Conservation (phyloP, 2,113 vertebrate species). For the Apistogramma diplotaenia region DNA sequence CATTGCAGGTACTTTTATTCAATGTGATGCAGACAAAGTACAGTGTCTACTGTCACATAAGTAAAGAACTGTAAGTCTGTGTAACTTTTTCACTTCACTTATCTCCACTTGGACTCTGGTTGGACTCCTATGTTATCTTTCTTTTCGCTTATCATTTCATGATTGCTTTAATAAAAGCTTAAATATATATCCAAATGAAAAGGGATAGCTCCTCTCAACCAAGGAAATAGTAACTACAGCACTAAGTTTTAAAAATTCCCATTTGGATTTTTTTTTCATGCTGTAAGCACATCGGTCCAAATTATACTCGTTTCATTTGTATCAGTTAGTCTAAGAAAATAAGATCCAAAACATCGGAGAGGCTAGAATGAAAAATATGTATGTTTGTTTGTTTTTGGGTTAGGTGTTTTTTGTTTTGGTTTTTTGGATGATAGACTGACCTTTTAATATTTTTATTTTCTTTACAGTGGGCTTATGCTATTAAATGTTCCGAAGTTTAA, state of each 20-base stretch:
- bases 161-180: background rate
- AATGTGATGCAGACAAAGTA: background rate
- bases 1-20: background rate
- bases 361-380: background rate
- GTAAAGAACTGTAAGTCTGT: background rate
- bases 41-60: background rate
- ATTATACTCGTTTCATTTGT: background rate
- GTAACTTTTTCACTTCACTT: background rate
- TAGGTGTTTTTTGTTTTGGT: too few relatives aligned
- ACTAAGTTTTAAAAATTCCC: background rate
- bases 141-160: background rate
- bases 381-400: background rate
- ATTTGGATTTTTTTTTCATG: background rate
- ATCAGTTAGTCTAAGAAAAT: background rate
- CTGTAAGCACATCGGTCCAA: background rate
- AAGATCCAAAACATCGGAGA: background rate
- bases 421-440: too few relatives aligned
- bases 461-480: too few relatives aligned
- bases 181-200: background rate
- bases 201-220: background rate
- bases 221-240: background rate
- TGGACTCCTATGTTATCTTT: background rate
- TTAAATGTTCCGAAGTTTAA: too few relatives aligned
- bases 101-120: background rate
- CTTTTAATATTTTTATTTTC: too few relatives aligned